Evolutionary conservation across 2,113 vertebrate species (phyloP).

Genomic region (Casuarius casuarius): DNA sequence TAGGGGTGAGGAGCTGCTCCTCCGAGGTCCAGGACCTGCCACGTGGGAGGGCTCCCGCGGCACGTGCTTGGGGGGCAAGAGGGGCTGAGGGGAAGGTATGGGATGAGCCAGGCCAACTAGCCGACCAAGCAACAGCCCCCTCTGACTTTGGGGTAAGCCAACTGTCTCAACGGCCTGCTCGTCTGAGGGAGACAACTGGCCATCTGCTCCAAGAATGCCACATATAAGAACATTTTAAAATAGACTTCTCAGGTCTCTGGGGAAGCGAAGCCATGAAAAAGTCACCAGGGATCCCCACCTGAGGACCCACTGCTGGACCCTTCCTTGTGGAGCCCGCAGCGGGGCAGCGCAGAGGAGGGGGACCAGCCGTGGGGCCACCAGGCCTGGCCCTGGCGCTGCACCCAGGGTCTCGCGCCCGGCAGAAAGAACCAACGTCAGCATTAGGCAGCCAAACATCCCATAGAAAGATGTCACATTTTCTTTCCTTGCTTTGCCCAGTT

Average conservation of each 20-base stretch:
- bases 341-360: neutral
- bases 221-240: neutral
- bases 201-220: neutral
- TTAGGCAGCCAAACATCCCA: neutral
- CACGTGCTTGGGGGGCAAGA: neutral
- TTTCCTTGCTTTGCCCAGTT: neutral
- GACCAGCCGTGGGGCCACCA: rapidly evolving
- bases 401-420: rapidly evolving
- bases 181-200: neutral
- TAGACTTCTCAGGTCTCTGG: neutral
- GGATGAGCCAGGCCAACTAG: neutral
- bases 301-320: rapidly evolving
- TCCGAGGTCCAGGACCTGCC: neutral
- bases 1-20: neutral
- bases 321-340: neutral
- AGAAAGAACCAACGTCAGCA: neutral
- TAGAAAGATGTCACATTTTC: neutral
- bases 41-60: too few relatives aligned
- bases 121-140: neutral
- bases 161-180: neutral
- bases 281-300: rapidly evolving
- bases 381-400: rapidly evolving
- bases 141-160: neutral
- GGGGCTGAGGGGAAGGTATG: neutral
- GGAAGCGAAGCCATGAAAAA: neutral